These are phyloP conservation scores for Oenanthe melanoleuca DNA, from an alignment of 2,113 vertebrate genomes.

Conservation along the genomic window DNA sequence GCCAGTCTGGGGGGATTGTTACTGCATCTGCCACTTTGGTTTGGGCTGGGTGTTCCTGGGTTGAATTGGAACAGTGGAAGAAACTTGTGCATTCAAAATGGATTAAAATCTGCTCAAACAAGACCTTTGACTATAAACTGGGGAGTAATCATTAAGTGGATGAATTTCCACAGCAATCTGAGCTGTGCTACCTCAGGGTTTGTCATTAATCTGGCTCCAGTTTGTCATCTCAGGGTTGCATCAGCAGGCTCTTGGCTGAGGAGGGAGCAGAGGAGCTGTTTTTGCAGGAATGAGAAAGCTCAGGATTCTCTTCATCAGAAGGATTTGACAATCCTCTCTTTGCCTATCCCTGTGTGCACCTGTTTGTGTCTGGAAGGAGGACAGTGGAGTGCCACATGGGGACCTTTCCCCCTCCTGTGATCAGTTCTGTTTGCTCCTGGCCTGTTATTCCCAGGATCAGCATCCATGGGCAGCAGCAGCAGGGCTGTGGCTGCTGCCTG, in stretches of 20 bases:
- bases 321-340: not conserved
- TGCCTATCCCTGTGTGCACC: not conserved
- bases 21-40: rapidly evolving
- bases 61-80: not conserved
- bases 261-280: not conserved
- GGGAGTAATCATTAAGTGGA: not conserved
- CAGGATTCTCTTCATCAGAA: not conserved
- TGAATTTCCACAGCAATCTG: not conserved
- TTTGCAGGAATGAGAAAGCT: not conserved
- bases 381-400: rapidly evolving
- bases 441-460: not conserved
- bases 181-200: not conserved
- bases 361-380: not conserved
- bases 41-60: not conserved
- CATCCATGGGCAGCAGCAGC: rapidly evolving
- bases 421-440: not conserved
- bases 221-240: not conserved
- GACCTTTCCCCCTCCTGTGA: too few species aligned
- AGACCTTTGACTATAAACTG: not conserved
- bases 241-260: not conserved
- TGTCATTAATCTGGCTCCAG: not conserved
- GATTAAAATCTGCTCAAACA: not conserved
- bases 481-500: not conserved
- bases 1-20: not conserved
- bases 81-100: not conserved